Base-by-base conservation (phyloP, 2,888 invertebrate genomes). In the Exocentrus adspersus region DNA sequence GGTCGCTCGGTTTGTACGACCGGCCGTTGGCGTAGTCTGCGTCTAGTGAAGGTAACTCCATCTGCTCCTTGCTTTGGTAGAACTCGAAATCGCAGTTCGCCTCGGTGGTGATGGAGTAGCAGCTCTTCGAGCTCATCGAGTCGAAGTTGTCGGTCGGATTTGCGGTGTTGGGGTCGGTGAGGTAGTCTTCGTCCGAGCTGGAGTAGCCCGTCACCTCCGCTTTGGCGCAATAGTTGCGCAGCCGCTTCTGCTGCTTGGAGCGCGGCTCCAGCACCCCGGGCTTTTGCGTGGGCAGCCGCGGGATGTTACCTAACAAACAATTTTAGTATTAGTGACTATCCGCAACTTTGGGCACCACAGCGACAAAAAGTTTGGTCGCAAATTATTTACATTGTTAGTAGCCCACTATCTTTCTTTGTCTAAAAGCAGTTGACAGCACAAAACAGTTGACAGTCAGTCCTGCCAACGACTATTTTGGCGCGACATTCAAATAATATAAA, bases 31-130 rank as follows among this genome's bases (percentile, higher is more conserved):
- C 59, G 50, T 65, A 61, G 7, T 65, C 21, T 1, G 21, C 41
- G 21, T 67, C 64, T 5, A 43, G 42, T 0, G 28, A 24, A 1
- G 56, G 42, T 21, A 62, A 30, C n/a, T 62, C 48, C 14, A 56
- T 32, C 20, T 50, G 62, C 14, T 65, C 79, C 64, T 83, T 81
- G 64, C 82, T 82, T 70, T 85, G 85, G 70, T 84, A 88, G 76
- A 87, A 88, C 71, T 88, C 88, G 74, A 88, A 88, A 75, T 88
- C 88, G 73, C 88, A 86, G 72, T 88, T 88, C 20, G 88, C 88
- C 66, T 87, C 87, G 0, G 88, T 88, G 1, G 88, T 88, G 32
- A 87, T 88, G 5, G 88, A 88, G 67, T 84, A 86, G 43, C 85
- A 85, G 71, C 86, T 86, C 76, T 62, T 81, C 62, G 78, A 78